Evolutionary conservation across 2,113 vertebrate genomes (phyloP), one percentile per base, ranked within the genome.

Genomic region (Lampris incognitus): DNA sequence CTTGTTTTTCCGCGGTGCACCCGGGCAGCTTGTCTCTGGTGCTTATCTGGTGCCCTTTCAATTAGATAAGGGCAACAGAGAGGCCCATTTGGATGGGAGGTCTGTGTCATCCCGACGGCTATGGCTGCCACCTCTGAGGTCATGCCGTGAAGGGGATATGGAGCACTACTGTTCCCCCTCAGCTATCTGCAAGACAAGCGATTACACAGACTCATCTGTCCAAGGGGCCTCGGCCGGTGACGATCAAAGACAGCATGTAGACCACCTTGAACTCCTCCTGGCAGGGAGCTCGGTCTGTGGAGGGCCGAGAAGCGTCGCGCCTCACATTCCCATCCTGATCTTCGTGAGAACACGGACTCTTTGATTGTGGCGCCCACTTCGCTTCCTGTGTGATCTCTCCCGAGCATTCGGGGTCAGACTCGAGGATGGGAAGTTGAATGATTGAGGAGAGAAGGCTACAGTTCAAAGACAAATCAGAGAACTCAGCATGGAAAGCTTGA

Each of bases 31-130:
- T 85, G 87, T 92, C 88, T 89, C 66, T 56, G 72, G 72, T 4
- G 55, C 85, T 91, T 94, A 94, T 94, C 94, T 92, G 85, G 87
- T 90, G 91, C 88, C 88, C 89, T 92, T 90, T 92, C 76, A 86
- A 84, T 89, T 85, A 87, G 92, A 94, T 94, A 94, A 76, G 73
- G 72, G 77, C 89, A 89, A 93, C 91, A 92, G 88, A 93, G 83
- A 79, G 78, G 86, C 82, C 83, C 86, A 51, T 92, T 88, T 84
- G 87, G 66, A 82, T 81, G 60, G 24, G 88, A 81, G 82, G 78
- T 90, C 87, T 80, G 75, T 85, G 85, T 85, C 84, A 85, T 79
- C 75, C 78, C 76, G 79, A 24, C 74, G 74, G 83, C 84, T 72
- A 78, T 76, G 76, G 83, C 68, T 85, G 87, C 84, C 83, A 84